Base-by-base conservation (phyloP, 2,888 invertebrate species). In the Laspeyria flexula region DNA sequence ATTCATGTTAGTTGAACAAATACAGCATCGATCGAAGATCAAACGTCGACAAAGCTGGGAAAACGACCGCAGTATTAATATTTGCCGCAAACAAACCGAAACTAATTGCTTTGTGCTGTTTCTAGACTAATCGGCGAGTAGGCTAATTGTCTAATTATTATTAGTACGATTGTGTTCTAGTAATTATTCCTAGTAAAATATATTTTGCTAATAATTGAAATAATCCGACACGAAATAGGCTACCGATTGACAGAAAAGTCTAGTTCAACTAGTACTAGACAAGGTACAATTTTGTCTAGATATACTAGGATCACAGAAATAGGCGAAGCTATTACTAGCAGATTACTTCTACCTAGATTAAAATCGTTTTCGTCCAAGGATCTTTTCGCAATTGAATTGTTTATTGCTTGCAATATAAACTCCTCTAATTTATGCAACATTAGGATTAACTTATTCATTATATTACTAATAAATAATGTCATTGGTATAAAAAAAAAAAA, bases 61-160 rank as follows among this genome's bases (percentile, higher is more conserved):
- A 52, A 59, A 35, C 48, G 16, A 38, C 39, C 47, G 5, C 33
- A 31, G 6, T 13, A 15, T 29, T 62, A 68, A 74, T 82, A 76
- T 85, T 84, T 77, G 71, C 62, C 54, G 48, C 25, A 56, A 72
- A 66, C 75, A 76, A 71, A 74, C 71, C 64, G 55, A 60, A 60
- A 68, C 79, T 81, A 85, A 85, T 83, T 77, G 79, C 43, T 56
- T 56, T 57, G 29, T 61, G 61, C 42, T 75, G 73, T 77, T 71
- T 62, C 60, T 62, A 53, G 43, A 46, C 65, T 68, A 71, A 77
- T 77, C 44, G 65, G 55, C 43, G 43, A 39, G 25, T 71, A 70
- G n/a, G n/a, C n/a, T n/a, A n/a, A 65, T 57, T 49, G n/a, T 34
- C 27, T 53, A 52, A 41, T 48, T 42, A 34, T 27, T 39, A 40